Conservation (phyloP, 30 jellyfish, hydroid and myxozoan species). For the Aurelia aurita complex sp. Pacific region DNA sequence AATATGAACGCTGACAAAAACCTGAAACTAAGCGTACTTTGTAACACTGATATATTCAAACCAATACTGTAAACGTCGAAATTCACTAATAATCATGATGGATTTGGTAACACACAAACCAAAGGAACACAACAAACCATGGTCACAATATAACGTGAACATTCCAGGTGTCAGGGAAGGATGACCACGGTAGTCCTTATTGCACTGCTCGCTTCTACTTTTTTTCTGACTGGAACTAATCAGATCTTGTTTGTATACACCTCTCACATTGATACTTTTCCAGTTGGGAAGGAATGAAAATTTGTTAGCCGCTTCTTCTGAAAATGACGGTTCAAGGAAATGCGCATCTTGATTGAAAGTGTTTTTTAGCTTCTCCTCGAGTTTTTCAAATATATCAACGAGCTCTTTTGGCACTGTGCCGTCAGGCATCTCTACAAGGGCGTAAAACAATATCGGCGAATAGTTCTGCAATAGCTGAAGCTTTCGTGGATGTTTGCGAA, state of each 20-base stretch:
- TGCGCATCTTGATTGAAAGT: neutral
- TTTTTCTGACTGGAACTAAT: neutral
- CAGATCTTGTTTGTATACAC: neutral
- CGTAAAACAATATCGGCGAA: neutral
- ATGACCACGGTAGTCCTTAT: constrained; percentile 21
- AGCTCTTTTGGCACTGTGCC: neutral
- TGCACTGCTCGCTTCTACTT: constrained; percentile 4
- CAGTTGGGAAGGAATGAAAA: constrained; percentile 15
- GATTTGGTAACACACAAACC: no score
- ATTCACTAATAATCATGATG: no score
- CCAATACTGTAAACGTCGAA: no score
- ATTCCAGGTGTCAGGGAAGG: constrained; percentile 31
- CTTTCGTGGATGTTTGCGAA: neutral
- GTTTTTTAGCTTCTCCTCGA: neutral
- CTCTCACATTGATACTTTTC: constrained; percentile 1
- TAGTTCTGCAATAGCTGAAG: neutral
- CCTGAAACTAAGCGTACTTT: no score
- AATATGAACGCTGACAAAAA: no score
- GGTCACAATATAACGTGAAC: constrained; percentile 25
- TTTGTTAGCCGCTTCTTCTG: neutral
- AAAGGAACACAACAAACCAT: constrained; percentile 9
- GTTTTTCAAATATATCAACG: neutral
- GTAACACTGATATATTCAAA: no score
- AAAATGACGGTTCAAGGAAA: neutral
- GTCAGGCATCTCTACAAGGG: neutral